phyloP scores from a whole-genome alignment of 92 coral and sea anemone species.

The Parazoanthus swiftii region DNA sequence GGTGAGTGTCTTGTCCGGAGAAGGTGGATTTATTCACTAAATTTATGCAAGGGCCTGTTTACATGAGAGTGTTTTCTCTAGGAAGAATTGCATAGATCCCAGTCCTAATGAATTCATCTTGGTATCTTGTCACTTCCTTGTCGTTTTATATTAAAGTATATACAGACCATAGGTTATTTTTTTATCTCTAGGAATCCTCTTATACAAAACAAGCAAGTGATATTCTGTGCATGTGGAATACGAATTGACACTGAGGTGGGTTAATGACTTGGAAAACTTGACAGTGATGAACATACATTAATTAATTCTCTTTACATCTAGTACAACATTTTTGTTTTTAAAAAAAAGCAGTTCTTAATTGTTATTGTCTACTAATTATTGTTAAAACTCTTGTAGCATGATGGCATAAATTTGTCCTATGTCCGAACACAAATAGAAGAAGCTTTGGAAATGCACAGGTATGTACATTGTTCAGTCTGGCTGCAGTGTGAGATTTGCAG shows the following conservation, averaged over 20 bases:
- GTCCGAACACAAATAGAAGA: conserved; percentile 74
- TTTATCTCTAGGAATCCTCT: conserved; percentile 67
- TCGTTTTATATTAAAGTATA: too few species aligned
- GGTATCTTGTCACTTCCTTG: too few species aligned
- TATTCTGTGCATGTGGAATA: conserved; percentile 92
- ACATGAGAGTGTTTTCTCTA: too few species aligned
- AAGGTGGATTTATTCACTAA: too few species aligned
- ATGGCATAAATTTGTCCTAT: conserved; percentile 73
- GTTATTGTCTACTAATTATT: background rate
- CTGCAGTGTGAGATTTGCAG: background rate
- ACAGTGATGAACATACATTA: background rate
- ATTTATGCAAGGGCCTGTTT: too few species aligned
- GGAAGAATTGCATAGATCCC: too few species aligned
- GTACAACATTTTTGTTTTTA: background rate
- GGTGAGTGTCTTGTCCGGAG: too few species aligned
- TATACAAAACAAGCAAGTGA: conserved; percentile 88
- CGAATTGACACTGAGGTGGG: conserved; percentile 93
- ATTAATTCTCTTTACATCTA: background rate
- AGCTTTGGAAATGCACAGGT: conserved; percentile 74
- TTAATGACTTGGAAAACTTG: background rate
- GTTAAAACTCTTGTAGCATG: conserved; percentile 55
- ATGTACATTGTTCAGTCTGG: background rate
- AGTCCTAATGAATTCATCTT: too few species aligned
- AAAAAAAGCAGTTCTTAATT: background rate
- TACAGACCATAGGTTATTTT: background rate